Evolutionary conservation across 2,797 vertebrate genomes (phyloP).

Genomic region (Pterois miles): DNA sequence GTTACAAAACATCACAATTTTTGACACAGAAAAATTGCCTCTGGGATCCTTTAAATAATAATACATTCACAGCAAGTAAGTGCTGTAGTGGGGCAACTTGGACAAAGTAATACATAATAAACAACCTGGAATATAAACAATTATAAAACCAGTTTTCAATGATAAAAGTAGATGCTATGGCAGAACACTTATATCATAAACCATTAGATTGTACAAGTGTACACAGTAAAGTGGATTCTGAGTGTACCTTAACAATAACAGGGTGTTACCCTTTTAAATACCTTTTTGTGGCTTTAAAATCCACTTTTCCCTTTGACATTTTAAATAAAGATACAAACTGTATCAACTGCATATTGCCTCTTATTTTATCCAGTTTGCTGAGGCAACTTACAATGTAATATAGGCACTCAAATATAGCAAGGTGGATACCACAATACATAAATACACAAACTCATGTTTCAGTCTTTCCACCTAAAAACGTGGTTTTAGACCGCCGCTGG

Average conservation of each 20-base stretch:
- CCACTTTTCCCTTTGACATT: neutral
- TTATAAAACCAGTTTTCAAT: neutral
- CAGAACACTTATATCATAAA: neutral
- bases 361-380: neutral
- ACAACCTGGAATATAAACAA: neutral
- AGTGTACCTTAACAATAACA: neutral
- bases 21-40: neutral
- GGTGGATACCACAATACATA: slow-evolving; percentile 73
- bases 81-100: neutral
- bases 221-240: neutral
- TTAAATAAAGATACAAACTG: slow-evolving; percentile 72
- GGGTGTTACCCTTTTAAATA: neutral
- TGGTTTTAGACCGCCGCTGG: neutral
- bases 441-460: slow-evolving; percentile 43
- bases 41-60: neutral
- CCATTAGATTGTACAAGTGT: neutral
- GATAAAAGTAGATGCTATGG: neutral
- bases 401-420: neutral
- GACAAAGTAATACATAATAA: neutral
- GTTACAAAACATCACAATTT: neutral
- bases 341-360: slow-evolving; percentile 60
- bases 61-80: neutral
- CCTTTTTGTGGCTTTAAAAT: neutral
- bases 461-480: slow-evolving; percentile 38
- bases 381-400: slow-evolving; percentile 19